Evolutionary conservation across 2,113 vertebrate species (phyloP), one percentile per base, ranked within the genome.

Genomic region (Dasyprocta punctata): DNA sequence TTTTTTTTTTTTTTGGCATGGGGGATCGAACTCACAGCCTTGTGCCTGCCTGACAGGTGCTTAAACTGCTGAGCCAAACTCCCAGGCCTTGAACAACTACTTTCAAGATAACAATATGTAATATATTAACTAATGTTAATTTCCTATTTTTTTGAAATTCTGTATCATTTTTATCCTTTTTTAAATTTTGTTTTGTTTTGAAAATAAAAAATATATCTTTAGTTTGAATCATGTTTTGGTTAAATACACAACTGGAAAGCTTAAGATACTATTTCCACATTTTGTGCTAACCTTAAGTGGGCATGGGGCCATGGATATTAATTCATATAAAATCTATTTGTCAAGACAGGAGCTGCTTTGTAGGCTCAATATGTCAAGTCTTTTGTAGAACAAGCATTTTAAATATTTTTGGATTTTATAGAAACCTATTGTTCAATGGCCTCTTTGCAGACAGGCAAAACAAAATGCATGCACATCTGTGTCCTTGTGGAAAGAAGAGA

Each of bases 401-500:
- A 94, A 95, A 36, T 7, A 20, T 92, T 69, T 85, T 69, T 78
- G 47, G 19, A 84, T 56, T 95, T 97, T 69, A 5, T 3, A 47
- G 52, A 94, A 89, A 63, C 1, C 41, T 81, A 33, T 94, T 82
- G n/a, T 94, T 90, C 54, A 41, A 60, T 49, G 65, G 28, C 7
- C 12, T 54, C 36, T 65, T 54, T 88, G 75, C 17, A 94, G 84
- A 85, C 52, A 95, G 69, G n/a, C 33, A 69, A 96, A 96, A 90
- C n/a, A 84, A 91, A 89, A 65, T 28, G 75, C 28, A 73, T 10
- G 7, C 17, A 54, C 44, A 56, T 54, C 44, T 80, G 19, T 80
- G 65, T 89, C 81, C 56, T 95, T 89, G 36, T 75, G 19, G 28
- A 61, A 63, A 93, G 5, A 61, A 1, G 3, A 78, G 24, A 17